Conservation (phyloP, 92 coral and sea anemone species). For the Umimayanthus chanpuru region DNA sequence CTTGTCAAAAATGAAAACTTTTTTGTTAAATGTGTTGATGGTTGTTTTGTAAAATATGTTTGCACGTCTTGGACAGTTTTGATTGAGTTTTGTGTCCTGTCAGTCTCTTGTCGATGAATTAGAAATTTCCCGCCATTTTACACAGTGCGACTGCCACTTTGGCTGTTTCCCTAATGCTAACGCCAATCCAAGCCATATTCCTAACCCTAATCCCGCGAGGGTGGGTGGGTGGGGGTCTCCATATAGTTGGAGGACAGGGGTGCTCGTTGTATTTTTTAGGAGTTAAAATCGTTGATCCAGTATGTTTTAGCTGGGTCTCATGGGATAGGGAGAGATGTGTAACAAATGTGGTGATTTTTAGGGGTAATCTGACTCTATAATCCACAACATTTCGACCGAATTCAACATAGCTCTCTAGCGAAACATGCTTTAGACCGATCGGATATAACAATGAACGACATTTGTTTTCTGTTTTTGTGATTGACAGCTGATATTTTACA, state of each 20-base stretch:
- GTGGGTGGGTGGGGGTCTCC: not conserved
- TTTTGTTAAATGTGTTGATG: too few relatives aligned
- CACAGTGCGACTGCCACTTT: too few relatives aligned
- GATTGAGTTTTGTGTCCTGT: too few relatives aligned
- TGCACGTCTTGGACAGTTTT: too few relatives aligned
- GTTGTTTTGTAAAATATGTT: too few relatives aligned
- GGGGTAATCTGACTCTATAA: constrained; percentile 24
- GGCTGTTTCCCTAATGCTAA: too few relatives aligned
- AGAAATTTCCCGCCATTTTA: too few relatives aligned
- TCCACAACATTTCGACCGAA: constrained; percentile 8
- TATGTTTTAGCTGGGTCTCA: not conserved
- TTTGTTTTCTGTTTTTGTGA: constrained; percentile 2
- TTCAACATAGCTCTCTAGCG: constrained; percentile 20
- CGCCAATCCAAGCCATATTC: not conserved
- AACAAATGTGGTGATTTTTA: constrained; percentile 8
- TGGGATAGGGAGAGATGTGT: constrained; percentile 9
- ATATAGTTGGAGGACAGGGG: not conserved
- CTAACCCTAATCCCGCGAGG: not conserved
- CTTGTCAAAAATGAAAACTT: too few relatives aligned
- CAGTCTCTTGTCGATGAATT: too few relatives aligned
- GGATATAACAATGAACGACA: not conserved
- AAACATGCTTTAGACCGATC: constrained; percentile 20
- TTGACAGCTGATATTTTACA: constrained; percentile 14
- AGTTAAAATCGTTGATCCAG: not conserved
- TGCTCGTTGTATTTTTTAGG: not conserved